Conservation (phyloP, 1,140 invertebrate species). For the Venustaconcha ellipsiformis region DNA sequence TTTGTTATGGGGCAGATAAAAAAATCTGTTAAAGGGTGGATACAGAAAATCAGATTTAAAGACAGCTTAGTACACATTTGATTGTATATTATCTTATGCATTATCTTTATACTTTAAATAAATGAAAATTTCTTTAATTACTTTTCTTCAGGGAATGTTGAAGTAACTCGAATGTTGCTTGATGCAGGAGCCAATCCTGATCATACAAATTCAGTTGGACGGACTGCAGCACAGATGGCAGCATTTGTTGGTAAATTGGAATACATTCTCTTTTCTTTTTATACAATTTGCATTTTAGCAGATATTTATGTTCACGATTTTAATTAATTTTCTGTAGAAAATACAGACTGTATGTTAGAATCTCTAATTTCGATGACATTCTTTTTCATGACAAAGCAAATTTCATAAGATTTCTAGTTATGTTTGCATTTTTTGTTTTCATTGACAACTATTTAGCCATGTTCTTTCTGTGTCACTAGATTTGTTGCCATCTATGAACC, state of each 20-base stretch:
- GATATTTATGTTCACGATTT: not conserved
- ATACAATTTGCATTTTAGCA: not conserved
- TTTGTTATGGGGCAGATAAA: no score
- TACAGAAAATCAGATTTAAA: no score
- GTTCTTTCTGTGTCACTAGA: no score
- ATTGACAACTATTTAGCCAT: no score
- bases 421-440: not conserved
- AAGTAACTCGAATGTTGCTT: slow-evolving; percentile 86
- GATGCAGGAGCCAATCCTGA: slow-evolving; percentile 84
- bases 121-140: not conserved
- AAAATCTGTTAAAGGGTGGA: no score
- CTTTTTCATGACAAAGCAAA: not conserved
- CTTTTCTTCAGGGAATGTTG: slow-evolving; percentile 72
- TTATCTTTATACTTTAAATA: not conserved
- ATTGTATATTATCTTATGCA: no score
- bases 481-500: no score
- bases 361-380: no score
- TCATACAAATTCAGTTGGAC: slow-evolving; percentile 86
- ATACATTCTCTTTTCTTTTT: not conserved
- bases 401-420: not conserved
- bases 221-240: slow-evolving; percentile 96
- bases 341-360: no score
- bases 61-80: no score
- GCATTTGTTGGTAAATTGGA: slow-evolving; percentile 86
- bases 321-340: no score